phyloP scores from a whole-genome alignment of 2,797 vertebrate genomes.

The Menidia menidia region DNA sequence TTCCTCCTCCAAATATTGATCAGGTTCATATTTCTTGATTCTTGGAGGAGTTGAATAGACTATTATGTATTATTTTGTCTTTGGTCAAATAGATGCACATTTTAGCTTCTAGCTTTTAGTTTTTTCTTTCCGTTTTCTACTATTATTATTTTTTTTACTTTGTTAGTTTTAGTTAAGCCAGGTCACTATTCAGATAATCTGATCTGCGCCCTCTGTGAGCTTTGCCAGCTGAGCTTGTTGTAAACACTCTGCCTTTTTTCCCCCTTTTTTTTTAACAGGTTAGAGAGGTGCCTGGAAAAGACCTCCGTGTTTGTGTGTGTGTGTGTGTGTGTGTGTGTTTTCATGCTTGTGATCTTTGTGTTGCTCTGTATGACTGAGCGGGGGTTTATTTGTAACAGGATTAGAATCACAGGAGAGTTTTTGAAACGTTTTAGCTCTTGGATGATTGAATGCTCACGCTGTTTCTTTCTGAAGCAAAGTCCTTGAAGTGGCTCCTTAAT shows the following conservation, averaged over 20 bases:
- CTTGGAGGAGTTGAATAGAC: too few relatives aligned
- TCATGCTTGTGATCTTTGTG: conserved; percentile 16
- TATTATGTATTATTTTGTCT: too few relatives aligned
- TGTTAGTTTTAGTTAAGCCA: conserved; percentile 26
- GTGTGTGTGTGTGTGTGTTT: conserved; percentile 21
- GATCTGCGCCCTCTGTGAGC: conserved; percentile 25
- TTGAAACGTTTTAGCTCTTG: conserved; percentile 45
- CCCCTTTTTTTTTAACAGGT: conserved; percentile 66
- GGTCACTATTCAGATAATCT: conserved; percentile 29
- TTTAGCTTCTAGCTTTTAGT: background rate
- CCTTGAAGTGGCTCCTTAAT: conserved; percentile 35
- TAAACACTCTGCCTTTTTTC: conserved; percentile 63
- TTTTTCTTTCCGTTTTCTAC: too few relatives aligned
- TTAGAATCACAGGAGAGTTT: conserved; percentile 55
- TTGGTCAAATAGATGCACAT: too few relatives aligned
- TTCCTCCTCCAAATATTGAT: too few relatives aligned
- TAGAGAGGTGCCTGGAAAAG: conserved; percentile 52
- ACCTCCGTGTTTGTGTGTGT: conserved; percentile 25
- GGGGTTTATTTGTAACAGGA: conserved; percentile 50
- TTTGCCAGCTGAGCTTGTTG: conserved; percentile 56
- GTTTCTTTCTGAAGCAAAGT: conserved; percentile 26
- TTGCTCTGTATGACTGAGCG: conserved; percentile 23
- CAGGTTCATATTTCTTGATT: too few relatives aligned
- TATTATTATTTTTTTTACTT: conserved; percentile 4
- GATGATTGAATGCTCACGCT: conserved; percentile 38